Conservation (phyloP, 2,888 invertebrate species). For the Uloborus plumipes region DNA sequence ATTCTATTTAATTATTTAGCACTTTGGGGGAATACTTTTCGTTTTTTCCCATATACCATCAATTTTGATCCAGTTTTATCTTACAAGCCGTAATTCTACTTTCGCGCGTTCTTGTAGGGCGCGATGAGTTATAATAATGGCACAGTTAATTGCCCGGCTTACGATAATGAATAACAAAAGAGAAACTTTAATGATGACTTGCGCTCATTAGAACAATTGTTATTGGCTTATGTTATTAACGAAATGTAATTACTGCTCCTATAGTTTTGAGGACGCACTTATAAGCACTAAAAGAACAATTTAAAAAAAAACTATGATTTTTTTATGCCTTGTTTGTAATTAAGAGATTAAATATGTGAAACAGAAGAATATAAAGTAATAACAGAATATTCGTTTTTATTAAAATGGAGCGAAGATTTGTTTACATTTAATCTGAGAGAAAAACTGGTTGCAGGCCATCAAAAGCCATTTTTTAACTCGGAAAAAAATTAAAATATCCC, state of each 20-base stretch:
- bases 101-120: background rate
- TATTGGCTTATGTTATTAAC: constrained; percentile 62
- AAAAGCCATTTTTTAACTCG: no score
- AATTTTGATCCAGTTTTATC: background rate
- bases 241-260: constrained; percentile 50
- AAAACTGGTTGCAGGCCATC: no score
- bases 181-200: constrained; percentile 43
- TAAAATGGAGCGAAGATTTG: constrained; percentile 3
- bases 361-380: constrained; percentile 17
- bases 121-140: constrained; percentile 18
- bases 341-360: constrained; percentile 24
- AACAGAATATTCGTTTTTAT: constrained; percentile 47
- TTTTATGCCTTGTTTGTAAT: background rate
- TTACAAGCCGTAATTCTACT: background rate
- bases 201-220: constrained; percentile 50
- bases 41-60: no score
- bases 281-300: background rate
- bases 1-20: no score
- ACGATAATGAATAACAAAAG: constrained; percentile 46
- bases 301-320: constrained; percentile 21
- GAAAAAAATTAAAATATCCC: no score
- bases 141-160: constrained; percentile 45
- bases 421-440: no score
- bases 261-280: constrained; percentile 26
- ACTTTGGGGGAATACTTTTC: no score